These are phyloP conservation scores for Junonia oenone DNA, from an alignment of 2,888 invertebrate species.

Conservation along the genomic window DNA sequence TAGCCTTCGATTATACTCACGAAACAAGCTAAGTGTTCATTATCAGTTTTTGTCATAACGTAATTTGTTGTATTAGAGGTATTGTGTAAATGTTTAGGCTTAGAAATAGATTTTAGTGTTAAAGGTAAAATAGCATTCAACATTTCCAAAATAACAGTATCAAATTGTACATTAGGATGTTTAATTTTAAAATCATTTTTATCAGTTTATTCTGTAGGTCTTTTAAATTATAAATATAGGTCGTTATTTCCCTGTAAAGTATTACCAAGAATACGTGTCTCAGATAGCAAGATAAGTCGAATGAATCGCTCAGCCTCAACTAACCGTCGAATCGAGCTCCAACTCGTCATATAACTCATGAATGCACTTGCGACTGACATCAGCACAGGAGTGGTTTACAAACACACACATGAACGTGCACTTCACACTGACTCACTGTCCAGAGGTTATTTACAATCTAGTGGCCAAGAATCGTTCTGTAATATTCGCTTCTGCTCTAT, in stretches of 20 bases:
- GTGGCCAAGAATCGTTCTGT: conserved; percentile 17
- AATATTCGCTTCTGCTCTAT: conserved; percentile 27
- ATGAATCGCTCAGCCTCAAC: conserved; percentile 35
- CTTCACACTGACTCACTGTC: conserved; percentile 42
- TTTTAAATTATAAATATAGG: not conserved
- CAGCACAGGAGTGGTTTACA: conserved; percentile 46
- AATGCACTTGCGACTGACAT: conserved; percentile 39
- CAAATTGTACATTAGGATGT: not conserved
- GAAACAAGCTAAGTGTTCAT: conserved; percentile 15
- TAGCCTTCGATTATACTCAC: conserved; percentile 15
- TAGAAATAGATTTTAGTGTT: conserved; percentile 9
- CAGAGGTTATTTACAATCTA: conserved; percentile 3
- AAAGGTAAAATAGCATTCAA: not conserved
- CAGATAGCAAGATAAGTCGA: not conserved
- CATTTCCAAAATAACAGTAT: not conserved
- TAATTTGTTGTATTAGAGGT: conserved; percentile 15
- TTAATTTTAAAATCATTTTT: not conserved
- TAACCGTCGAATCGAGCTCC: conserved; percentile 40
- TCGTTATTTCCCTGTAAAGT: not conserved
- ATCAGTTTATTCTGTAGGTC: not conserved
- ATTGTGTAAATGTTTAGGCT: conserved; percentile 5
- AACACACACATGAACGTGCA: conserved; percentile 41
- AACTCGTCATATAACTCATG: conserved; percentile 35
- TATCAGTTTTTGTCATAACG: conserved; percentile 9
- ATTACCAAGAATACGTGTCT: not conserved